Evolutionary conservation across 2,888 invertebrate genomes (phyloP), one percentile per base, ranked within the genome.

Genomic region (Platypus cylindrus): DNA sequence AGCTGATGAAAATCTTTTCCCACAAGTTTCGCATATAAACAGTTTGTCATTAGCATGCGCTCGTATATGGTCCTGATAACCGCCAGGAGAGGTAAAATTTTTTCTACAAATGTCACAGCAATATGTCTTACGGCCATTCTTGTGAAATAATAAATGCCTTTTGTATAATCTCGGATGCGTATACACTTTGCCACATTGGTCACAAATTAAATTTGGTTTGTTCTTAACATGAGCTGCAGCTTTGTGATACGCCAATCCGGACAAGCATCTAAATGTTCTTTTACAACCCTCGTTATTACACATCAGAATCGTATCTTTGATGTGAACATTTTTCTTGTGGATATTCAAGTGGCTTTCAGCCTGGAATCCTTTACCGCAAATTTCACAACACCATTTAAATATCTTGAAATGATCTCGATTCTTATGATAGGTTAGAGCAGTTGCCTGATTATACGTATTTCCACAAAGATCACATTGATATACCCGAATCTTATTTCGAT

Each of bases 381-480:
- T 27, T 24, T 50, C 47, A 32, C 73, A 73, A 0, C 66, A 22
- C 13, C 28, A 15, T 3, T 36, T 34, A 15, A 36, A 41, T 22
- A 34, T 36, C 18, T 36, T 41, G 3, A 32, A 34, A 27, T 47
- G 47, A 17, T 43, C 45, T 3, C 39, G 33, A 16, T 2, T 62
- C 52, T 48, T 74, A 71, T 1, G 68, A 59, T 37, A 66, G 66
- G 43, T 72, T 47, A 42, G 68, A 65, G 48, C 67, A 66, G 41
- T 66, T 63, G 25, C 68, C 66, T 0, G 66, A 58, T 45, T 69
- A 17, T 47, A 48, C 15, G 30, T 30, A 26, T 46, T 46, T 5
- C 38, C 36, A 37, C 50, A 50, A 27, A 47, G 32, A 13, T 45
- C 43, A 29, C 50, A 50, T 8, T 31, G 26, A 22, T 31, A 22